Evolutionary conservation across 64 coral and sea anemone genomes (phyloP), one percentile per base, ranked within the genome.

Genomic region (Cladopsammia gracilis): DNA sequence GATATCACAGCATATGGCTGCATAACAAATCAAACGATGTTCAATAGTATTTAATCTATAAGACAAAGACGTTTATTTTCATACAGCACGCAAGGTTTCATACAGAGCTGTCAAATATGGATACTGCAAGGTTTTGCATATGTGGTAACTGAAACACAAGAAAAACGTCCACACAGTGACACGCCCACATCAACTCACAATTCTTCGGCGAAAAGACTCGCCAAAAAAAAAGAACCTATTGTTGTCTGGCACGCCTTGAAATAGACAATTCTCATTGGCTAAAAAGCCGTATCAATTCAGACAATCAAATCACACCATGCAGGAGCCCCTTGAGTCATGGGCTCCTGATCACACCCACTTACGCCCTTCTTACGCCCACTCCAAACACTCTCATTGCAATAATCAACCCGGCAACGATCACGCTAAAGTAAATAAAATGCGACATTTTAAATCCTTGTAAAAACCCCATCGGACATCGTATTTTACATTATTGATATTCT

Each of bases 61-160:
- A 87, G 64, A 71, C 18, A 72, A 72, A 85, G 3, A 68, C 51
- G 15, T 87, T 87, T 87, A 87, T 87, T 87, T 87, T 9, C 45
- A 71, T 45, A 71, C 20, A 87, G 19, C 66, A 70, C 84, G 2
- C 49, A 87, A 71, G 84, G 44, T 72, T 87, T 16, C 77, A 56
- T 48, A 64, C 19, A 44, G 24, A 83, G 64, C 79, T 62, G 60
- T 48, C 9, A 83, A 83, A 62, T 34, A 60, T 46, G 16, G 13
- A 64, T 85, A 85, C 62, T 85, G 61, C 82, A 85, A 67, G 60
- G 42, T 64, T 49, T 85, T 46, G 14, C 82, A 67, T 69, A 64
- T 34, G 34, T 34, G 34, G 34, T 34, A 34, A 34, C 34, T 22
- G 14, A 45, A 48, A 46, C 48, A 75, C 48, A 75, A 9, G 48